phyloP scores from a whole-genome alignment of 2,888 invertebrate species.

The Pterobdella sp. region DNA sequence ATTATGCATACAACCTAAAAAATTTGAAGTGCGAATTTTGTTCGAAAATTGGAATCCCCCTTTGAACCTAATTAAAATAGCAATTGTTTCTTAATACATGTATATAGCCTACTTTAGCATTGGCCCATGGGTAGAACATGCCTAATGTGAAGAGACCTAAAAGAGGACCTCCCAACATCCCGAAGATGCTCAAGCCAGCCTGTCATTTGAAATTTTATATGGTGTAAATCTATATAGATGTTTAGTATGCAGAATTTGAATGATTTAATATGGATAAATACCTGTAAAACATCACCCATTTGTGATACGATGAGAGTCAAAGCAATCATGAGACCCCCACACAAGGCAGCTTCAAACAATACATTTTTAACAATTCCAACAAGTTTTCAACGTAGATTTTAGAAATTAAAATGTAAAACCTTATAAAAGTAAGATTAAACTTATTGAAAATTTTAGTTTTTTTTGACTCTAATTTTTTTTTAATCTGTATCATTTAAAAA shows the following conservation, averaged over 20 bases:
- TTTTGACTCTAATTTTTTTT: too few relatives aligned
- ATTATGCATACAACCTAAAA: too few relatives aligned
- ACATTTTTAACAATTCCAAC: too few relatives aligned
- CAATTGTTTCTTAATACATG: too few relatives aligned
- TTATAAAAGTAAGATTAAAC: too few relatives aligned
- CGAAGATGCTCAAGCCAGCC: conserved; percentile 50
- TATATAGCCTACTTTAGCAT: conserved; percentile 41
- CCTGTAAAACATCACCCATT: neutral
- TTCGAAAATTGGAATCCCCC: too few relatives aligned
- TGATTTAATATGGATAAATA: neutral
- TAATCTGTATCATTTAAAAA: too few relatives aligned
- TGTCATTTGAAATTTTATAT: conserved; percentile 32
- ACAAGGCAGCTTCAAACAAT: neutral
- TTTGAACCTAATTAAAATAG: too few relatives aligned
- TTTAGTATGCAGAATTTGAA: neutral
- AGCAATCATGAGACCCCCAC: neutral
- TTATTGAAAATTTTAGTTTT: too few relatives aligned
- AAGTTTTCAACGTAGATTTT: too few relatives aligned
- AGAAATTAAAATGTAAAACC: too few relatives aligned
- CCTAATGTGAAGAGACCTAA: conserved; percentile 50
- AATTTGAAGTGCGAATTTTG: too few relatives aligned
- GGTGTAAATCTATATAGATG: neutral
- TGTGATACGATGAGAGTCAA: neutral
- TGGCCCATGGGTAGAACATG: conserved; percentile 56
- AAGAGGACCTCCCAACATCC: conserved; percentile 50